phyloP scores from a whole-genome alignment of 2,888 invertebrate species.

The Fragum sueziense region DNA sequence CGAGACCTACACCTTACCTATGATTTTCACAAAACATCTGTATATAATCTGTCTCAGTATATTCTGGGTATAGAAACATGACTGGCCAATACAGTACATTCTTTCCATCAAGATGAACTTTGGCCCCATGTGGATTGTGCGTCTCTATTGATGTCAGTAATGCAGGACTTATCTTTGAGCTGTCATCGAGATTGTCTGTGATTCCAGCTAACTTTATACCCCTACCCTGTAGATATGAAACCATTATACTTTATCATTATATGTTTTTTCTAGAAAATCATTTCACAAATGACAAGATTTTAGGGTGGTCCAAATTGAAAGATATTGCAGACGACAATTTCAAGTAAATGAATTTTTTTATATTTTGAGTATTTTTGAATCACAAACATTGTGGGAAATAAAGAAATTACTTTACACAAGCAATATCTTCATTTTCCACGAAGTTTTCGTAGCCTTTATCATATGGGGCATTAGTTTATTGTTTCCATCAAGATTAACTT shows the following conservation, averaged over 20 bases:
- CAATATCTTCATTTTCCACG: no score
- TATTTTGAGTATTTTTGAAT: no score
- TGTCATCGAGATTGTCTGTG: slow-evolving; percentile 43
- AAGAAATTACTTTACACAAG: no score
- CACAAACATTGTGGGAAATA: no score
- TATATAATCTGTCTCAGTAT: slow-evolving; percentile 92
- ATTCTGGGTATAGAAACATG: slow-evolving; percentile 94
- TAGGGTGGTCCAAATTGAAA: no score
- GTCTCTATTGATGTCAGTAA: slow-evolving; percentile 72
- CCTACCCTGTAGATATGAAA: slow-evolving; percentile 57
- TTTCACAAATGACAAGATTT: no score
- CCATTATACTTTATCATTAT: no score
- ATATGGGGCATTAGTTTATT: no score
- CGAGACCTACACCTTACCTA: slow-evolving; percentile 82
- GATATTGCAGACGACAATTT: no score
- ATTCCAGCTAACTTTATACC: slow-evolving; percentile 68
- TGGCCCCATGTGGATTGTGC: slow-evolving; percentile 75
- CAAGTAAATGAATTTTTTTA: no score
- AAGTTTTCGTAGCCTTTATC: no score
- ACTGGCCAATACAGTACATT: slow-evolving; percentile 91
- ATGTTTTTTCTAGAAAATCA: no score
- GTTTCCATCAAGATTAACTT: slow-evolving; percentile 83
- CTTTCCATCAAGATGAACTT: slow-evolving; percentile 83
- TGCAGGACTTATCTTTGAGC: slow-evolving; percentile 52
- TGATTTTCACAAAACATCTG: slow-evolving; percentile 90